phyloP scores from a whole-genome alignment of 2,797 vertebrate genomes.

The Rhabdophis nuchalis region DNA sequence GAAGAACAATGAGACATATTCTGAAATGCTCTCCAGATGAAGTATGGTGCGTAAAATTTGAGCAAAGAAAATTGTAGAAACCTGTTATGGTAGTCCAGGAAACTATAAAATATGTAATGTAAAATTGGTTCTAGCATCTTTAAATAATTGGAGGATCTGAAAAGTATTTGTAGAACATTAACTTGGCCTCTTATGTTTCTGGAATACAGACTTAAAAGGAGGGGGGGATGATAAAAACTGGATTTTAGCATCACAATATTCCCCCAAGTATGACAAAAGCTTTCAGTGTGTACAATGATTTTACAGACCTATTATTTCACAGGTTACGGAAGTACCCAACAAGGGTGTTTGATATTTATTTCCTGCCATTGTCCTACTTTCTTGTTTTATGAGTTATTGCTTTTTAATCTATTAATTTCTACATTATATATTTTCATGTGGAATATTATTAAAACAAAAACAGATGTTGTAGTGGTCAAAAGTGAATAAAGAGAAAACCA shows the following conservation, averaged over 20 bases:
- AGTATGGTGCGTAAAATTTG: neutral
- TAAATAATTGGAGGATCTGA: constrained; percentile 10
- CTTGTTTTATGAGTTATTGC: neutral
- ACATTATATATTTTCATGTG: neutral
- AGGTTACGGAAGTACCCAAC: neutral
- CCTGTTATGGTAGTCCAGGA: neutral
- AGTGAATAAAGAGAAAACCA: neutral
- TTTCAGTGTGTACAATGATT: neutral
- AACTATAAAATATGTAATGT: neutral
- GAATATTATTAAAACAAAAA: neutral
- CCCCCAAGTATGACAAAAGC: constrained; percentile 5
- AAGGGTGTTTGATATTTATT: accelerated
- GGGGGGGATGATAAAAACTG: neutral
- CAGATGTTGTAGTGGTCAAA: neutral
- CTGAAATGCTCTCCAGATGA: constrained; percentile 26
- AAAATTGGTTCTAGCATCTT: neutral
- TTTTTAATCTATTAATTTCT: neutral
- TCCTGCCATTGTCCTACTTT: neutral
- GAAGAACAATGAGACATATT: constrained; percentile 21
- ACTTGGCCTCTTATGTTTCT: neutral
- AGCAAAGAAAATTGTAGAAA: neutral
- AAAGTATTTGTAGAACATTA: constrained; percentile 15
- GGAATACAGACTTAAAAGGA: constrained; percentile 21
- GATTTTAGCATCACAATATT: neutral
- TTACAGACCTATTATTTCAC: neutral